Evolutionary conservation across 1,140 invertebrate genomes (phyloP), one percentile per base, ranked within the genome.

Genomic region (Drosophila setifemur): DNA sequence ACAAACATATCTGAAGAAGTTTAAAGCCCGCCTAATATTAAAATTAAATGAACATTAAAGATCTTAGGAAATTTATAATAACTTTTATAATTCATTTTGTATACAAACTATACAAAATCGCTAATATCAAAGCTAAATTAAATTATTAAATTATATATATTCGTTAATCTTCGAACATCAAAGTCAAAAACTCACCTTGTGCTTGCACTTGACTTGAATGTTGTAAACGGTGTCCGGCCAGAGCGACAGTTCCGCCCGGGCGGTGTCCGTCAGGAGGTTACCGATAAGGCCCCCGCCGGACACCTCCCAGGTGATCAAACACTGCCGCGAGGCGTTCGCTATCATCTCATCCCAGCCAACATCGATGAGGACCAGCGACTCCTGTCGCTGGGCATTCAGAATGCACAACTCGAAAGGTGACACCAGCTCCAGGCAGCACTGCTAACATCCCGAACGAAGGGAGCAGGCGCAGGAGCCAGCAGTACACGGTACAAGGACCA

Each of bases 221-320:
- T 95, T 94, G 90, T 96, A 96, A 53, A 95, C 92, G 9, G 95
- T 95, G 74, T 96, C 94, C 8, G 95, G 95, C 95, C 95, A 96
- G 16, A 96, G 88, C 16, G 95, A 95, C 31, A 96, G 90, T 31
- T 95, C 95, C 21, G 95, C 95, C 61, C 93, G 93, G 29, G 94
- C 95, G 0, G 95, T 94, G 77, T 96, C 94, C 18, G 95, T 96
- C 75, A 95, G 94, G n/a, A 96, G 91, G 91, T 96, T 95, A 42
- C 95, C 95, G 89, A 95, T 95, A n/a, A 96, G 91, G 25, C 95
- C 95, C 39, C 95, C 95, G 35, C 95, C 95, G 72, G 95, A 94
- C 5, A 96, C 94, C 92, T 96, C 95, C 95, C 95, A 96, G 31
- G 95, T 96, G 44, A 96, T 95, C 71, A 96, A 91, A 89, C 96